A percentile compares a stretch with the other conserved stretches of the same genome.
Conservation (phyloP, 2,113 vertebrate species). For the Vireo altiloquus region DNA sequence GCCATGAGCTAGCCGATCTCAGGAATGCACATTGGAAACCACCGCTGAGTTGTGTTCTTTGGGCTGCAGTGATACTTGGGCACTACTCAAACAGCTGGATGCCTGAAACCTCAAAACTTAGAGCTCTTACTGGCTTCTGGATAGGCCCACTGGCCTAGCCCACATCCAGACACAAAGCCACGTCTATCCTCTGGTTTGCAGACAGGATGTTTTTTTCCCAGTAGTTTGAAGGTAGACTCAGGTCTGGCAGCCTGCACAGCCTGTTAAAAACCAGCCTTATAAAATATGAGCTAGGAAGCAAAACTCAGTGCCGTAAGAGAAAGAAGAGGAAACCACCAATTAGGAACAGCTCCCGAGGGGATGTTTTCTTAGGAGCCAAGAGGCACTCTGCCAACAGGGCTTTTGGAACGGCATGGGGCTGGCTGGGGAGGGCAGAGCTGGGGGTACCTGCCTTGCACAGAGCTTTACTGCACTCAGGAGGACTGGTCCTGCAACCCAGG, state of each 20-base stretch:
- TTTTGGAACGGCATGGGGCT: background rate
- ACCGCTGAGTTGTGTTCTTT: background rate
- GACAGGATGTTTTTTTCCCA: background rate
- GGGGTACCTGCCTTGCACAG: background rate
- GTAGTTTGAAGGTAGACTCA: slow-evolving; percentile 21
- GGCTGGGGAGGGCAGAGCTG: background rate
- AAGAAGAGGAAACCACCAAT: slow-evolving; percentile 62
- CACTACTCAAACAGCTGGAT: background rate
- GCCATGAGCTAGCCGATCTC: background rate
- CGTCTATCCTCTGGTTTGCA: background rate
- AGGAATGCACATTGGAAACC: background rate
- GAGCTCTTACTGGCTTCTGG: background rate
- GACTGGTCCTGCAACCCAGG: background rate
- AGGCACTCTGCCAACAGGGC: slow-evolving; percentile 47
- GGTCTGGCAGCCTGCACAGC: background rate
- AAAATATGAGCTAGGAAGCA: slow-evolving; percentile 57
- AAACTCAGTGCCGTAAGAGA: background rate
- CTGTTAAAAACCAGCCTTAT: slow-evolving; percentile 48
- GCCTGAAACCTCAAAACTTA: background rate
- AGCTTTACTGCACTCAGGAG: background rate
- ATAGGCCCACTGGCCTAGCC: background rate
- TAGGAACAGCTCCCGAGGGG: slow-evolving; percentile 28
- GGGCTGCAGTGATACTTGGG: background rate
- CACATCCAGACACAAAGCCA: slow-evolving; percentile 1
- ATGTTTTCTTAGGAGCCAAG: slow-evolving; percentile 30